phyloP scores from a whole-genome alignment of 2,113 vertebrate species.

The Tiliqua scincoides region DNA sequence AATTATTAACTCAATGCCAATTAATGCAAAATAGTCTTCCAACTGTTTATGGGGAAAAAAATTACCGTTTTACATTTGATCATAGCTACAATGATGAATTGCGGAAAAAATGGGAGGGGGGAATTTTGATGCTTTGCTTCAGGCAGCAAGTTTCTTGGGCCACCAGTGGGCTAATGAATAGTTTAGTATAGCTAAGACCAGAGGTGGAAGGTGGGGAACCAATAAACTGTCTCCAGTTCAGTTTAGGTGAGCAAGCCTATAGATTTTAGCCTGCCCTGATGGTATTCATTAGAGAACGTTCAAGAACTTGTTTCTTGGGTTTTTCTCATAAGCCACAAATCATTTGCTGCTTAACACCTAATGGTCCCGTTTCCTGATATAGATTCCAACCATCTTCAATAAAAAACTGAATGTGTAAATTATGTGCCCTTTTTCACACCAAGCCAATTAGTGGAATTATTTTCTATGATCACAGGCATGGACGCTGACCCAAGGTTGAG shows the following conservation, averaged over 20 bases:
- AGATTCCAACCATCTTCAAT: not conserved
- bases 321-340: not conserved
- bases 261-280: not conserved
- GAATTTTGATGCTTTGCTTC: not conserved
- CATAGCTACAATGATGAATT: too few species aligned
- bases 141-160: too few species aligned
- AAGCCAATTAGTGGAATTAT: not conserved
- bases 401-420: constrained; percentile 20
- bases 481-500: constrained; percentile 24
- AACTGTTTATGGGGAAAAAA: too few species aligned
- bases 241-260: not conserved
- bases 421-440: constrained; percentile 11
- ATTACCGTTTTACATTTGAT: too few species aligned
- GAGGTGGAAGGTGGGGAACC: too few species aligned
- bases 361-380: not conserved
- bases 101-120: too few species aligned
- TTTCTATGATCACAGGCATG: not conserved
- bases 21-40: too few species aligned
- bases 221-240: not conserved
- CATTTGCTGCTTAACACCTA: not conserved
- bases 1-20: too few species aligned
- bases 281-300: not conserved
- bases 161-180: too few species aligned
- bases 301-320: not conserved
- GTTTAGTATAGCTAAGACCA: too few species aligned